These are phyloP conservation scores for Ceraclea dissimilis DNA, from an alignment of 2,888 invertebrate genomes.

Conservation along the genomic window DNA sequence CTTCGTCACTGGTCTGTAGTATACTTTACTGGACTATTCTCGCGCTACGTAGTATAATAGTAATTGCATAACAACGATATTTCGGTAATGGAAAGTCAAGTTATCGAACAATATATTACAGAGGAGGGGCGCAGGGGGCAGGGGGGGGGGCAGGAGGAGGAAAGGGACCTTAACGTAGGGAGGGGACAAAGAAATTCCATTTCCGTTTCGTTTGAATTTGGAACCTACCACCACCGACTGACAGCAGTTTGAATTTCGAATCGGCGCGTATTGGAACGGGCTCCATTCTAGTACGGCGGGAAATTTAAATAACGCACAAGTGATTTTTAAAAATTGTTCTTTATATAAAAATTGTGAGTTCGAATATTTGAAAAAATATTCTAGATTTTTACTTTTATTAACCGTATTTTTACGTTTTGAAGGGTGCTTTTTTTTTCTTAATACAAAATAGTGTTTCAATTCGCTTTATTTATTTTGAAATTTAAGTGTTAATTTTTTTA, in stretches of 20 bases:
- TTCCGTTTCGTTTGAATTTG: neutral
- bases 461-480: neutral
- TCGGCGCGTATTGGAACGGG: neutral
- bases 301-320: no score
- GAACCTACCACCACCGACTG: neutral
- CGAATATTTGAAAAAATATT: no score
- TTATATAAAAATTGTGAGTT: no score
- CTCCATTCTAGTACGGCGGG: no score
- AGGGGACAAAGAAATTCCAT: neutral
- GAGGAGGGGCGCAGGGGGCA: neutral
- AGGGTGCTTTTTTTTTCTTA: neutral
- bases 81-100: neutral
- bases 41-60: no score
- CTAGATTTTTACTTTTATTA: constrained; percentile 4
- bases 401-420: neutral
- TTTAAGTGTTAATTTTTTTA: neutral
- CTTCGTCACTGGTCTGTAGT: no score
- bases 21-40: no score
- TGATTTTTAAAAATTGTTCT: no score
- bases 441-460: no score
- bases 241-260: neutral
- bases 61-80: neutral
- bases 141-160: neutral
- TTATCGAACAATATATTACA: neutral
- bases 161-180: neutral